phyloP scores from a whole-genome alignment of 2,113 vertebrate genomes.

The Cariama cristata region DNA sequence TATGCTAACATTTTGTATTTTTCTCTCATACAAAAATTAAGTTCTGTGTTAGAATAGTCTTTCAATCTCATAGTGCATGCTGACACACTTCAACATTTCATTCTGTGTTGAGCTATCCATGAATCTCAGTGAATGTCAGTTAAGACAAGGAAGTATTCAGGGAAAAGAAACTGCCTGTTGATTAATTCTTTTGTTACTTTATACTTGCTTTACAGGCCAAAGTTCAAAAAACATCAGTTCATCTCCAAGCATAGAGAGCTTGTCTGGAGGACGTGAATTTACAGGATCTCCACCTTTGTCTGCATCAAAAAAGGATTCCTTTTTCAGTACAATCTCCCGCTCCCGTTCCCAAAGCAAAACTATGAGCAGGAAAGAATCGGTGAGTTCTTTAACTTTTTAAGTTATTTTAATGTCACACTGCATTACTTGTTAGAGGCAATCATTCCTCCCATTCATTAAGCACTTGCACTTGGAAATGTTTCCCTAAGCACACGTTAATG shows the following conservation, averaged over 20 bases:
- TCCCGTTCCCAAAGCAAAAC: constrained; percentile 96
- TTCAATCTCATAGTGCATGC: neutral
- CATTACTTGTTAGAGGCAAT: neutral
- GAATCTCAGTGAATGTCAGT: neutral
- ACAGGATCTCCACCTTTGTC: constrained; percentile 91
- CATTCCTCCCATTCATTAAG: neutral
- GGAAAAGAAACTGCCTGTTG: neutral
- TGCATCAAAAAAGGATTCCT: constrained; percentile 92
- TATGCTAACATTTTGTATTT: neutral
- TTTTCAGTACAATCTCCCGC: constrained; percentile 94
- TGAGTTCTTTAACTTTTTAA: constrained; percentile 70
- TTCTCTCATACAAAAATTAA: neutral
- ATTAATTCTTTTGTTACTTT: constrained; percentile 35
- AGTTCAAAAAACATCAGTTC: constrained; percentile 87
- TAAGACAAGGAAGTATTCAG: neutral
- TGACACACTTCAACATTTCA: constrained; percentile 19
- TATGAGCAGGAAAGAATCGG: constrained; percentile 90
- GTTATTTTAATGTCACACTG: neutral
- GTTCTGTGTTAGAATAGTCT: neutral
- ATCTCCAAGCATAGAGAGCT: constrained; percentile 92
- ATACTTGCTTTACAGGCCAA: constrained; percentile 82
- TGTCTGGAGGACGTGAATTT: constrained; percentile 85
- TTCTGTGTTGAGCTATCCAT: constrained; percentile 12
- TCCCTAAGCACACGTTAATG: neutral
- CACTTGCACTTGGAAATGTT: neutral